A percentile compares a stretch with the other conserved stretches of the same genome.
Evolutionary conservation across 2,797 vertebrate species (phyloP).

Genomic region (Pogoniulus pusillus): DNA sequence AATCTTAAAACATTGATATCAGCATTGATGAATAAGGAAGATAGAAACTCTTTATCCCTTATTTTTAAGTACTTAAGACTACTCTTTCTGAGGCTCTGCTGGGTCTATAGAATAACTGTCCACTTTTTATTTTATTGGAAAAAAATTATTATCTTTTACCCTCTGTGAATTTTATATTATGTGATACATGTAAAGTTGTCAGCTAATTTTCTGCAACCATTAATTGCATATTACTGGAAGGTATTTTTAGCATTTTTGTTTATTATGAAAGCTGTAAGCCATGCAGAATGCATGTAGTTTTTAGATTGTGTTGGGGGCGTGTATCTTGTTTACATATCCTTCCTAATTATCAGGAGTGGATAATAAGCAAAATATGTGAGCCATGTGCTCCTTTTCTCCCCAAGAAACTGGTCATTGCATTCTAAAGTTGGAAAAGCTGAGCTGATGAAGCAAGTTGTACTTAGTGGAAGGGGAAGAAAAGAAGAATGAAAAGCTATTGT

Average conservation of each 20-base stretch:
- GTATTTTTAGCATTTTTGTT: neutral
- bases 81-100: neutral
- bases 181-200: neutral
- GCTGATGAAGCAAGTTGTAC: neutral
- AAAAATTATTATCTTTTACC: neutral
- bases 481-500: neutral
- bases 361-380: neutral
- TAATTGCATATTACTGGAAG: neutral
- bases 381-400: neutral
- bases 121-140: neutral
- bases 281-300: neutral
- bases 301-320: fast-evolving
- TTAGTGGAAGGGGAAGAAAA: neutral
- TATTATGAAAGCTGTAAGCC: neutral
- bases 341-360: neutral
- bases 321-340: neutral
- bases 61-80: neutral
- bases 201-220: neutral
- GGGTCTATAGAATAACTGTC: neutral
- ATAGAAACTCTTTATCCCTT: neutral
- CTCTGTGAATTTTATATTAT: neutral
- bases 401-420: neutral
- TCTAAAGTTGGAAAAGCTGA: neutral
- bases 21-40: neutral
- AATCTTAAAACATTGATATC: neutral